These are phyloP conservation scores for Calosoma granatense DNA, from an alignment of 1,140 invertebrate species.

Conservation along the genomic window DNA sequence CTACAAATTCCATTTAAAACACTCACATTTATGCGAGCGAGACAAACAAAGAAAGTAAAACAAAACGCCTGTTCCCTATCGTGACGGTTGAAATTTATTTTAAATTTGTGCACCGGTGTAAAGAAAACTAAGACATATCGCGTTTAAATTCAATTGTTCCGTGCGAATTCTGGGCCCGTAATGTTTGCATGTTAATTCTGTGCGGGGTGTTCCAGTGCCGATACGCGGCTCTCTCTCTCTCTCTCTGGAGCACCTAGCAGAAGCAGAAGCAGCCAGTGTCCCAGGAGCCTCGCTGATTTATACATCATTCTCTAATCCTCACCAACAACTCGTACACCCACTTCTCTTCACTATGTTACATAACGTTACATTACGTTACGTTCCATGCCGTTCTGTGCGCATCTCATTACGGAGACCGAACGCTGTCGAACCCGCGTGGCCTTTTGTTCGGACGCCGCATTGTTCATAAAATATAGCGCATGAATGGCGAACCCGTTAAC, in stretches of 20 bases:
- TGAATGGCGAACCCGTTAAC: no score
- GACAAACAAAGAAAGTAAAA: not conserved
- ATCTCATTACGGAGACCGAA: no score
- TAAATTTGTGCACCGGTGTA: not conserved
- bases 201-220: not conserved
- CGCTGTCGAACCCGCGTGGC: no score
- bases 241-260: no score
- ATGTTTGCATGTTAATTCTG: conserved; percentile 4
- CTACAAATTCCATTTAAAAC: conserved; percentile 5
- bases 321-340: not conserved
- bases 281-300: not conserved
- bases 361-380: no score
- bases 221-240: no score
- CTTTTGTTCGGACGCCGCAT: no score
- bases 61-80: not conserved
- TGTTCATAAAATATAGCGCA: conserved; percentile 2
- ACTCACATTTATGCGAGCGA: not conserved
- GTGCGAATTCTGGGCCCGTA: not conserved
- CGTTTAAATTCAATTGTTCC: conserved; percentile 3
- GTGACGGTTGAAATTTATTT: conserved; percentile 10
- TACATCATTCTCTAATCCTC: not conserved
- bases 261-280: no score
- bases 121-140: not conserved
- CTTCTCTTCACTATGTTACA: no score
- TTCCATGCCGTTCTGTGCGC: no score